Conservation (phyloP, 30 jellyfish, hydroid and myxozoan species). For the Aurelia aurita region DNA sequence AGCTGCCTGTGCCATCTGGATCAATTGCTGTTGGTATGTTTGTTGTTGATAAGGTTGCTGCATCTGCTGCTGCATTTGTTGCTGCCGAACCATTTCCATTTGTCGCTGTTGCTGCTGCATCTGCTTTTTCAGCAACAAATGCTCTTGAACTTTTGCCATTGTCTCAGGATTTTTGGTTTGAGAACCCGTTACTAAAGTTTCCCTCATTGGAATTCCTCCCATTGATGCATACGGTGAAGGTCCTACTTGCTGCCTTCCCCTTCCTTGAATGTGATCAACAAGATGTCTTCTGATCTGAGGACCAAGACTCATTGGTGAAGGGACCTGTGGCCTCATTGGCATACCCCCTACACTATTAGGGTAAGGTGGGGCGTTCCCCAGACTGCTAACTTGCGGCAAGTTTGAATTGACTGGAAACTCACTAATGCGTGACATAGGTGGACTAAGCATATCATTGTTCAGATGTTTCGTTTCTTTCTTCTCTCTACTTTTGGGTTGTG, state of each 20-base stretch:
- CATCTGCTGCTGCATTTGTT: conserved; percentile 60
- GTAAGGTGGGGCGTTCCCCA: conserved; percentile 61
- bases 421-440: conserved; percentile 27
- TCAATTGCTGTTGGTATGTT: conserved; percentile 71
- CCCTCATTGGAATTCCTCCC: conserved; percentile 59
- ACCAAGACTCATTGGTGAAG: conserved; percentile 65
- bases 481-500: conserved; percentile 51
- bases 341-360: conserved; percentile 30
- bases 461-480: conserved; percentile 30
- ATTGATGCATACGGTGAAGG: conserved; percentile 54
- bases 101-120: conserved; percentile 72
- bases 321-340: conserved; percentile 62
- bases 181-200: conserved; percentile 26
- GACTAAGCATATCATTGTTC: conserved; percentile 13
- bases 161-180: conserved; percentile 79
- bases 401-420: conserved; percentile 27
- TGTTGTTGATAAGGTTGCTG: conserved; percentile 68
- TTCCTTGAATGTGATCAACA: conserved; percentile 64
- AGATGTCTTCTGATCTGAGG: conserved; percentile 69
- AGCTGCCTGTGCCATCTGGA: conserved; percentile 74
- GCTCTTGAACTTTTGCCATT: conserved; percentile 78
- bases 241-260: conserved; percentile 61
- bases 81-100: conserved; percentile 42
- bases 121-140: conserved; percentile 63
- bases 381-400: conserved; percentile 27